Percentiles rank a stretch among this genome's conserved stretches.
Evolutionary conservation across 2,888 invertebrate genomes (phyloP).

Genomic region (Steinernema hermaphroditum): DNA sequence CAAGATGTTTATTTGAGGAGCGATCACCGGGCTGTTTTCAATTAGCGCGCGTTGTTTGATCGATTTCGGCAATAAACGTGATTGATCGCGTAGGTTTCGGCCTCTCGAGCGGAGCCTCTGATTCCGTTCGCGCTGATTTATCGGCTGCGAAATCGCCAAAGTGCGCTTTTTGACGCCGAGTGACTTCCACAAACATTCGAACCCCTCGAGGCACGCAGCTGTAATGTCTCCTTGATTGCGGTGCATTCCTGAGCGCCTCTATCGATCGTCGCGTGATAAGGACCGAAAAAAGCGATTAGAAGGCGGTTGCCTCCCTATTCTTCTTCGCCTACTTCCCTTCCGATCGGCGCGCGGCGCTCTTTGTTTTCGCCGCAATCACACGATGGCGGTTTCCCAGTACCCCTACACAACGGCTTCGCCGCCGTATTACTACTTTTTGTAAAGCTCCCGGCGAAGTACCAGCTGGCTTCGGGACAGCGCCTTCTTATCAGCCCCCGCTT

Average conservation of each 20-base stretch:
- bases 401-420: slow-evolving; percentile 11
- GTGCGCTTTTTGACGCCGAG: slow-evolving; percentile 18
- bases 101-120: not conserved
- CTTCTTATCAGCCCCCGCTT: slow-evolving; percentile 14
- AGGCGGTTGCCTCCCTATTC: slow-evolving; percentile 14
- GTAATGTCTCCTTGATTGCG: slow-evolving; percentile 17
- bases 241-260: slow-evolving; percentile 16
- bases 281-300: slow-evolving; percentile 27
- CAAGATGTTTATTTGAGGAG: slow-evolving; percentile 6
- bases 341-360: not conserved
- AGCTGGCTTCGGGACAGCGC: not conserved
- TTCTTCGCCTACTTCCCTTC: not conserved
- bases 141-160: slow-evolving; percentile 19
- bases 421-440: slow-evolving; percentile 14
- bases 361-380: slow-evolving; percentile 17
- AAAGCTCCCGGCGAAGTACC: not conserved
- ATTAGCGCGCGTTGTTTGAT: slow-evolving; percentile 19
- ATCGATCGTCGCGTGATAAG: slow-evolving; percentile 28
- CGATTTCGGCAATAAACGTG: slow-evolving; percentile 27
- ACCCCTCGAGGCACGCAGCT: slow-evolving; percentile 20
- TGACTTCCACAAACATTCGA: slow-evolving; percentile 22
- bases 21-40: not conserved
- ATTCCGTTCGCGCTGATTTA: slow-evolving; percentile 10
- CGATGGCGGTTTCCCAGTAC: slow-evolving; percentile 27
- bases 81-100: slow-evolving; percentile 28